A percentile compares a stretch with the other conserved stretches of the same genome.
Evolutionary conservation across 2,888 invertebrate species (phyloP).

Genomic region (Andrena bucephala): DNA sequence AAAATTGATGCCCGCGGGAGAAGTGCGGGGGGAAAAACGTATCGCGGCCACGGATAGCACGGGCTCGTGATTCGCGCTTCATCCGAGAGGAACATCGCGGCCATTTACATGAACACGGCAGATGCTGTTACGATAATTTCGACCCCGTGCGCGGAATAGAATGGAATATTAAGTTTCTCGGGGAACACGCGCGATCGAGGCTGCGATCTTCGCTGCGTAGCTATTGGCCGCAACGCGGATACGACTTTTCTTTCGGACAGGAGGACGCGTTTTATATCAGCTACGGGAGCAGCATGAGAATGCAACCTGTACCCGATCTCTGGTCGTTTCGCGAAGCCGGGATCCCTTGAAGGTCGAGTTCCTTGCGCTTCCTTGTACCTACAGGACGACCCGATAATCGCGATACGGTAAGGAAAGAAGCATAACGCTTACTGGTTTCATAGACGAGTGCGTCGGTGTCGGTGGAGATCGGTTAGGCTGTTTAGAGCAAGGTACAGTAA

Average conservation of each 20-base stretch:
- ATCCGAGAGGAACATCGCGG: conserved; percentile 54
- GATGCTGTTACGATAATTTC: conserved; percentile 73
- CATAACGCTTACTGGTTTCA: not conserved
- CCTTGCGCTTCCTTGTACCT: conserved; percentile 48
- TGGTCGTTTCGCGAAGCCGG: conserved; percentile 32
- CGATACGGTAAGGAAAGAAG: not conserved
- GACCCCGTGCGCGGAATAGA: conserved; percentile 51
- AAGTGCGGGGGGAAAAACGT: not conserved
- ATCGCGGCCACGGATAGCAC: not conserved
- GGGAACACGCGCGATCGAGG: conserved; percentile 42
- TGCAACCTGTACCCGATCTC: conserved; percentile 38
- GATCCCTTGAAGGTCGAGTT: conserved; percentile 30
- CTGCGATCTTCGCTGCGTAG: conserved; percentile 42
- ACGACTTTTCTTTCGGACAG: not conserved
- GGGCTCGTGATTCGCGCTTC: conserved; percentile 46
- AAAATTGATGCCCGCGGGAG: not conserved
- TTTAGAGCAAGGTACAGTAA: not conserved
- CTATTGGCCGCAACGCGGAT: conserved; percentile 40
- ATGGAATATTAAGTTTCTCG: conserved; percentile 68
- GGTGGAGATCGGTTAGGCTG: not conserved
- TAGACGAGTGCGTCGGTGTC: not conserved
- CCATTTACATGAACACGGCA: conserved; percentile 72
- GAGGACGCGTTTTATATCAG: conserved; percentile 32
- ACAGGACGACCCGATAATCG: conserved; percentile 2
- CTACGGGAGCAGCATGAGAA: conserved; percentile 47